phyloP scores from a whole-genome alignment of 2,888 invertebrate genomes.

The Lithodes maja region DNA sequence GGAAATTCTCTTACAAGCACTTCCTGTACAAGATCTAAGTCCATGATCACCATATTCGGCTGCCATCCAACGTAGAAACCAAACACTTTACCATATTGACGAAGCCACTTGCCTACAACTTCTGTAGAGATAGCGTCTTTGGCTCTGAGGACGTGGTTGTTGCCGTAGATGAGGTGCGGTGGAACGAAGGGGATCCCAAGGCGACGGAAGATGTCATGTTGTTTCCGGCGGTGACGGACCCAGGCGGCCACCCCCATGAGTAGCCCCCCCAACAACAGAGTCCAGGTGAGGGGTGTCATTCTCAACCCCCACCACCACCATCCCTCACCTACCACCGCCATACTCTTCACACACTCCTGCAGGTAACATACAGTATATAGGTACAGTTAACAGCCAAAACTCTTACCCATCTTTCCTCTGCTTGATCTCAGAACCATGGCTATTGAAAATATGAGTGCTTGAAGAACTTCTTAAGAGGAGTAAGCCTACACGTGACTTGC shows the following conservation, averaged over 20 bases:
- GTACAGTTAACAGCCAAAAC: no score
- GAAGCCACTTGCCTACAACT: conserved; percentile 62
- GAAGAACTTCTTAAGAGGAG: no score
- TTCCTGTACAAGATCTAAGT: conserved; percentile 72
- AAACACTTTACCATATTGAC: conserved; percentile 63
- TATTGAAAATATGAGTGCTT: no score
- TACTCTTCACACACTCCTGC: background rate
- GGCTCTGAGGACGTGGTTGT: conserved; percentile 37
- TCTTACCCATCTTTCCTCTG: no score
- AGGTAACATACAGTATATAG: no score
- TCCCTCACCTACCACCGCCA: background rate
- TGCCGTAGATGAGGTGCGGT: conserved; percentile 65
- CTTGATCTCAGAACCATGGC: no score
- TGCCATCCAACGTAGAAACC: conserved; percentile 65
- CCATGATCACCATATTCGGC: conserved; percentile 57
- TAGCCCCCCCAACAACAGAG: background rate
- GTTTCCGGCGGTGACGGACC: conserved; percentile 31
- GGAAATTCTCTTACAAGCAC: conserved; percentile 73
- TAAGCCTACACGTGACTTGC: no score
- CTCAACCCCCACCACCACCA: background rate
- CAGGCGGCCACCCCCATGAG: conserved; percentile 11
- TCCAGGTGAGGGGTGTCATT: conserved; percentile 21
- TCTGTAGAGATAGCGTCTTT: conserved; percentile 40
- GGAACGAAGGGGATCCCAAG: conserved; percentile 57
- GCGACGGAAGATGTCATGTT: conserved; percentile 27